These are phyloP conservation scores for Drosophila eugracilis DNA, from an alignment of 1,140 invertebrate genomes.

Conservation along the genomic window DNA sequence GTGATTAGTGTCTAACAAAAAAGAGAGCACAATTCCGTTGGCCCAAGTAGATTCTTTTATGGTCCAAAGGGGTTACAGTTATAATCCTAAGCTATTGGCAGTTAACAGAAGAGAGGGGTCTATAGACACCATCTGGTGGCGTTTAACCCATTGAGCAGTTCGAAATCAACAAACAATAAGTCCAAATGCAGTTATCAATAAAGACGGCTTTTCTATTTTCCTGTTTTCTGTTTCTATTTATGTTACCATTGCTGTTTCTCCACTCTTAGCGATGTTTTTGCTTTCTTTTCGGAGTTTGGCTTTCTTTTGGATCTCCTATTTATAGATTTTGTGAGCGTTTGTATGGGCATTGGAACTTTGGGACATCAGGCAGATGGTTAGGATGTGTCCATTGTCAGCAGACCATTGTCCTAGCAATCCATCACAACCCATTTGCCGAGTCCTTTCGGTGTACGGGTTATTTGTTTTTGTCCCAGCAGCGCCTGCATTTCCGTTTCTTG, in stretches of 20 bases:
- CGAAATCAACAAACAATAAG: slow-evolving; percentile 31
- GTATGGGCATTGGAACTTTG: no score
- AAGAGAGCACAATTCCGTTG: slow-evolving; percentile 69
- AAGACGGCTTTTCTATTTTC: slow-evolving; percentile 59
- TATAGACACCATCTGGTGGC: slow-evolving; percentile 64
- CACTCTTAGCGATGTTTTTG: slow-evolving; percentile 50
- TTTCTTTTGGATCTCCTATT: slow-evolving; percentile 37
- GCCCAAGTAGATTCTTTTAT: slow-evolving; percentile 23
- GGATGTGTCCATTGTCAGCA: slow-evolving; percentile 25
- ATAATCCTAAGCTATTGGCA: slow-evolving; percentile 80
- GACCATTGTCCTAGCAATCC: slow-evolving; percentile 27
- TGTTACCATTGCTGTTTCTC: slow-evolving; percentile 40
- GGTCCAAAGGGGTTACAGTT: slow-evolving; percentile 51
- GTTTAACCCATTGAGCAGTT: slow-evolving; percentile 76
- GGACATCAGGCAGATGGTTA: slow-evolving; percentile 33
- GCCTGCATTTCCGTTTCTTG: slow-evolving; percentile 73
- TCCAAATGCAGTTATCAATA: slow-evolving; percentile 75
- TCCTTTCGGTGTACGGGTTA: slow-evolving; percentile 63
- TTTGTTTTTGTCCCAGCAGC: slow-evolving; percentile 71
- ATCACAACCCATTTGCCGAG: slow-evolving; percentile 2
- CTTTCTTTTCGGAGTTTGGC: slow-evolving; percentile 41
- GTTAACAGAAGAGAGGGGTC: slow-evolving; percentile 48
- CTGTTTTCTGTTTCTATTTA: slow-evolving; percentile 40
- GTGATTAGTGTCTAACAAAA: slow-evolving; percentile 70
- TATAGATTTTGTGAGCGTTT: no score